phyloP scores from a whole-genome alignment of 1,140 invertebrate genomes.

The Ceratoteleas bidentatus region DNA sequence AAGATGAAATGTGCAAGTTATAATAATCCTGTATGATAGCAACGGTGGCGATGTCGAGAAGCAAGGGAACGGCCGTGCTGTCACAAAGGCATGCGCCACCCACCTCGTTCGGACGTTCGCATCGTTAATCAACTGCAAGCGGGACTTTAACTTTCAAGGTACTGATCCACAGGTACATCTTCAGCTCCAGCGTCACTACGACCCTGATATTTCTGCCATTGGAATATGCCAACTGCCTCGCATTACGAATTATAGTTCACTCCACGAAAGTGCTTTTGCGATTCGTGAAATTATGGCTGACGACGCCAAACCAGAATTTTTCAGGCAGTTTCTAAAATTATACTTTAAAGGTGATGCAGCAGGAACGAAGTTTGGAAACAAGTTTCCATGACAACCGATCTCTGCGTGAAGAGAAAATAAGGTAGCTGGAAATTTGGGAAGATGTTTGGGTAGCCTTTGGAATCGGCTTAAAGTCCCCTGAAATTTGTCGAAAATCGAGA shows the following conservation, averaged over 20 bases:
- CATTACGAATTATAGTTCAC: constrained; percentile 51
- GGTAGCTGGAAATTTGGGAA: too few species aligned
- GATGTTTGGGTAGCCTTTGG: too few species aligned
- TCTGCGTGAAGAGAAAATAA: too few species aligned
- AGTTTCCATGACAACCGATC: too few species aligned
- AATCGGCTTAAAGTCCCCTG: too few species aligned
- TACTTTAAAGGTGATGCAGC: too few species aligned
- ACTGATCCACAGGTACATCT: constrained; percentile 68
- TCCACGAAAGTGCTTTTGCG: constrained; percentile 12
- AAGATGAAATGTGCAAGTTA: constrained; percentile 68
- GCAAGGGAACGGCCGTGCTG: constrained; percentile 77
- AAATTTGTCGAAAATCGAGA: too few species aligned
- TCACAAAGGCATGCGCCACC: constrained; percentile 83
- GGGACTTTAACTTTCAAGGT: constrained; percentile 75
- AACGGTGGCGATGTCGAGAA: constrained; percentile 72
- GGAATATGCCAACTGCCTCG: constrained; percentile 48
- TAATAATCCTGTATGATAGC: constrained; percentile 69
- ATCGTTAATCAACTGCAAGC: constrained; percentile 82
- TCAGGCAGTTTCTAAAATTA: too few species aligned
- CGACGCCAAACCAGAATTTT: not conserved
- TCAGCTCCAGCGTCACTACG: constrained; percentile 48
- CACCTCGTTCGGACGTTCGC: constrained; percentile 78
- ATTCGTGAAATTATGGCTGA: too few species aligned
- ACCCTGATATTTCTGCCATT: constrained; percentile 66
- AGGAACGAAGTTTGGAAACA: too few species aligned